Base-by-base conservation (phyloP, 2,888 invertebrate genomes). In the Amphipoea lucens region DNA sequence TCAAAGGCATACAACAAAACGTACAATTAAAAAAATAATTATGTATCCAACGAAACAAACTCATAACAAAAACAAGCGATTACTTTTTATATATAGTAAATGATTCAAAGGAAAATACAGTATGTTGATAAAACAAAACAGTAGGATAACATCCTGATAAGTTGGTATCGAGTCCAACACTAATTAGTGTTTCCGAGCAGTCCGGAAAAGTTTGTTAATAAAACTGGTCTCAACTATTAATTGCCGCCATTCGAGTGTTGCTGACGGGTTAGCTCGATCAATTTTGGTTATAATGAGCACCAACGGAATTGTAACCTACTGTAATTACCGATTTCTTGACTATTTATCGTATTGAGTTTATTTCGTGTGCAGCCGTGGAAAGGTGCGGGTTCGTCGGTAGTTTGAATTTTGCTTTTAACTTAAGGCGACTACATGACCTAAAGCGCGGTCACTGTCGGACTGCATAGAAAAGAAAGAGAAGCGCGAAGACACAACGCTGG, bases 151-250 rank as follows among this genome's bases (percentile, higher is more conserved):
- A 75, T 75, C 76, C 78, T 74, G 81, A 85, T 85, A 86, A 88
- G 78, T 86, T 83, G 66, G 83, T 78, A 88, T 87, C 83, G 89
- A 87, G 87, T 84, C 81, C 69, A 90, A 91, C 91, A 90, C 87
- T 93, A 93, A 94, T 94, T 93, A 93, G 91, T 91, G 91, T 92
- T 90, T 83, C 79, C 82, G 88, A 90, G 91, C 91, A 91, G 92
- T 90, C 85, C 88, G 87, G 88, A 90, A 91, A 93, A 93, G 92
- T 93, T 93, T 90, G 87, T 92, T 92, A 91, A 92, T 89, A 88
- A 91, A 90, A 92, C 91, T 91, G 88, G 80, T 88, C 87, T 87
- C 86, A 92, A 92, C 92, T 93, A 92, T 90, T 92, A 92, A 92
- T 92, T 92, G 92, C 88, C 85, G 78, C 87, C 84, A 89, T 89